phyloP scores from a whole-genome alignment of 2,888 invertebrate species.

The Serripes groenlandicus region DNA sequence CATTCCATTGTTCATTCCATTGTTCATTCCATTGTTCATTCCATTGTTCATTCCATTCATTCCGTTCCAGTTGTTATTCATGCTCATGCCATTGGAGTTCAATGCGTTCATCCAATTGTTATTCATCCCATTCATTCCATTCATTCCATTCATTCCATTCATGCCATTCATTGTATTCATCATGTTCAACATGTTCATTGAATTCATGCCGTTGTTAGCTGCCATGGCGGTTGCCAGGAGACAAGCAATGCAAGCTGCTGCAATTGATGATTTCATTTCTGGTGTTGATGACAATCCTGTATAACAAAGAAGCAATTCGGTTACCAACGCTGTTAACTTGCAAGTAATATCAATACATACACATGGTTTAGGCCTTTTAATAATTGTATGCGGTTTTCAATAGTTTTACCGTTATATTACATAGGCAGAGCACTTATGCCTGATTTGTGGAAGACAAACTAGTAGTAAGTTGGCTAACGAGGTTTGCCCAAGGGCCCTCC shows the following conservation, averaged over 20 bases:
- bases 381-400: no score
- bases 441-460: no score
- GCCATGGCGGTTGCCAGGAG: not conserved
- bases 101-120: not conserved
- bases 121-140: constrained; percentile 3
- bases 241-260: not conserved
- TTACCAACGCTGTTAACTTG: no score
- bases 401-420: no score
- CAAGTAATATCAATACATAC: no score
- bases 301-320: not conserved
- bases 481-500: no score
- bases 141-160: not conserved
- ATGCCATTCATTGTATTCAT: constrained; percentile 7
- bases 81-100: not conserved
- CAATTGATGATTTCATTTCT: not conserved
- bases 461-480: no score
- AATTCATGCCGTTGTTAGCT: not conserved
- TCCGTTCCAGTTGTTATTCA: constrained; percentile 13
- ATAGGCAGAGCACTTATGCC: no score
- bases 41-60: constrained; percentile 6
- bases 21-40: constrained; percentile 23
- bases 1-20: constrained; percentile 5
- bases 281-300: not conserved
- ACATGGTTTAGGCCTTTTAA: no score
- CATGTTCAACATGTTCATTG: constrained; percentile 1